Percentiles rank a stretch among this genome's conserved stretches.
Conservation (phyloP, 2,113 vertebrate genomes). For the Gobio gobio region DNA sequence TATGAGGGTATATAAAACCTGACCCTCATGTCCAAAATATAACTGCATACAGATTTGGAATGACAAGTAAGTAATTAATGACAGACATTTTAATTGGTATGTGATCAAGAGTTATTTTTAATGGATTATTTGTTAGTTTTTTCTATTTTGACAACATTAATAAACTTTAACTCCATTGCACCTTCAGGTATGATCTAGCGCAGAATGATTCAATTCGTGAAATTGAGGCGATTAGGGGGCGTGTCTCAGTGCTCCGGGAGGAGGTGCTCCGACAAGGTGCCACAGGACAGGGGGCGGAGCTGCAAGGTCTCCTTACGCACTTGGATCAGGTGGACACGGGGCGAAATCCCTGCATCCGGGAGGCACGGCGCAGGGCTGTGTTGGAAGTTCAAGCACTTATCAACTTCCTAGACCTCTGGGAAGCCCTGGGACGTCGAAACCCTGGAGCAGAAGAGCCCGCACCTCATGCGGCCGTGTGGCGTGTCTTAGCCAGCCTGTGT, state of each 20-base stretch:
- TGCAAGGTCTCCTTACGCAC: constrained; percentile 87
- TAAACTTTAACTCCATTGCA: not conserved
- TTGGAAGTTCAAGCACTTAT: constrained; percentile 91
- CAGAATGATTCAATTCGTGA: constrained; percentile 92
- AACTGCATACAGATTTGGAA: not conserved
- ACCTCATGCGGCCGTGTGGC: constrained; percentile 85
- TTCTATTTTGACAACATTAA: not conserved
- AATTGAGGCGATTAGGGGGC: constrained; percentile 88
- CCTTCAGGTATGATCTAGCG: constrained; percentile 85
- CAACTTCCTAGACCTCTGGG: constrained; percentile 89
- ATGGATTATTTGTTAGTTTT: not conserved
- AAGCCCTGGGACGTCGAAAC: constrained; percentile 81
- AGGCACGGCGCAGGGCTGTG: constrained; percentile 91
- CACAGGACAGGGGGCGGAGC: constrained; percentile 82
- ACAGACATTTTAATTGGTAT: not conserved
- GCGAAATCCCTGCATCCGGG: constrained; percentile 94
- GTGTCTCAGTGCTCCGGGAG: constrained; percentile 81
- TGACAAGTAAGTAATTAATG: too few relatives aligned
- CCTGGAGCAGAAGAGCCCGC: constrained; percentile 78
- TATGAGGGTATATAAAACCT: not conserved
- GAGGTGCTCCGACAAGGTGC: constrained; percentile 83
- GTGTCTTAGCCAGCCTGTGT: constrained; percentile 84
- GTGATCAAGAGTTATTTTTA: not conserved
- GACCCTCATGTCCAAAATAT: not conserved
- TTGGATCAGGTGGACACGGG: constrained; percentile 91